These are phyloP conservation scores for Asbolus verrucosus DNA, from an alignment of 1,140 invertebrate species.

Conservation along the genomic window DNA sequence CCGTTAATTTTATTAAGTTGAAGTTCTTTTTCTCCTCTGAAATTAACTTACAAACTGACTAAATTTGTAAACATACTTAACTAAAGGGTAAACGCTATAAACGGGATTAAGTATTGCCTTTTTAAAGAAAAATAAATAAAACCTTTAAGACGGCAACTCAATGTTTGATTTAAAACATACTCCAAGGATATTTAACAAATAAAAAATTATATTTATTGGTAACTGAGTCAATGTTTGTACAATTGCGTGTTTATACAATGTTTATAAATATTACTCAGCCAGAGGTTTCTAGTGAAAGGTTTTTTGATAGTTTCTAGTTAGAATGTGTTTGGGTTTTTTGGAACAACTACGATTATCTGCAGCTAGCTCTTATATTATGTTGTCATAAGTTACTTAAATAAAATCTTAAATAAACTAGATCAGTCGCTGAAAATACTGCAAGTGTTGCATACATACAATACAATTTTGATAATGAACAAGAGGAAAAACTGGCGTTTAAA, in stretches of 20 bases:
- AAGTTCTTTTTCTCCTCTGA: too few relatives aligned
- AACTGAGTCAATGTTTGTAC: constrained; percentile 39
- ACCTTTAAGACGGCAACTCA: background rate
- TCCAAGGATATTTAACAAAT: constrained; percentile 10
- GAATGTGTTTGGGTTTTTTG: too few relatives aligned
- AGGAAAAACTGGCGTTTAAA: constrained; percentile 23
- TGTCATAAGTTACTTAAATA: constrained; percentile 23
- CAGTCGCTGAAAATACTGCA: constrained; percentile 1
- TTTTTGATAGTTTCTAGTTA: too few relatives aligned
- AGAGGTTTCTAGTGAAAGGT: too few relatives aligned
- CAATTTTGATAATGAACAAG: too few relatives aligned
- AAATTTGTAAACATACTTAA: too few relatives aligned
- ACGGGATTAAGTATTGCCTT: too few relatives aligned
- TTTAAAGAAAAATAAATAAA: background rate
- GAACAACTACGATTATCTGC: background rate
- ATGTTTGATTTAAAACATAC: background rate
- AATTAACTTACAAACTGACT: too few relatives aligned
- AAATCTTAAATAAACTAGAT: background rate
- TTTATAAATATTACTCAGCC: constrained; percentile 6
- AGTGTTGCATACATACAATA: too few relatives aligned
- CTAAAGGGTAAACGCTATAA: too few relatives aligned
- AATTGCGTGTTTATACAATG: constrained; percentile 31
- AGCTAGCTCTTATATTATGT: background rate
- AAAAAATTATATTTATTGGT: constrained; percentile 28
- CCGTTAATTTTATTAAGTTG: too few relatives aligned